Percentiles rank a stretch among this genome's conserved stretches.
Conservation (phyloP, 2,113 vertebrate genomes). For the Tachycineta bicolor region DNA sequence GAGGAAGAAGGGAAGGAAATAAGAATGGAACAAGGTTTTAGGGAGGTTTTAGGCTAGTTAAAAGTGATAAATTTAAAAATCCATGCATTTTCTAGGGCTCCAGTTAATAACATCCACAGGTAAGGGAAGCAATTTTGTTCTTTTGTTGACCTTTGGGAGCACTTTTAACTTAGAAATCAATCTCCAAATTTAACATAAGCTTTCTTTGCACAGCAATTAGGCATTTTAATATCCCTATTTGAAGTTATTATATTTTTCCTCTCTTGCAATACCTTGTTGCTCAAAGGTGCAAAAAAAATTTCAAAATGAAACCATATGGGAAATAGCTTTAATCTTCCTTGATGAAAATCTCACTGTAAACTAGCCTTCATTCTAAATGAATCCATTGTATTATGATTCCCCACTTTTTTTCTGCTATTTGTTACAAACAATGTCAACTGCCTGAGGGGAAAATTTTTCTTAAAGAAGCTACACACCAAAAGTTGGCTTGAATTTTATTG, state of each 20-base stretch:
- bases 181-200: background rate
- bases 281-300: background rate
- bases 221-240: background rate
- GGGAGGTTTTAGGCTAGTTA: background rate
- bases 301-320: background rate
- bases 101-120: background rate
- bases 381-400: background rate
- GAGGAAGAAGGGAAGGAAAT: background rate
- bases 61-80: background rate
- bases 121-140: background rate
- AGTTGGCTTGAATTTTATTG: background rate
- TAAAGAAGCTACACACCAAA: background rate
- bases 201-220: background rate
- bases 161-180: background rate
- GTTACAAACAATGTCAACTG: background rate
- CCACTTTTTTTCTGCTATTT: background rate
- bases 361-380: background rate
- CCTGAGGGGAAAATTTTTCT: background rate
- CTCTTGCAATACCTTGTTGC: background rate
- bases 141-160: background rate
- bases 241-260: background rate
- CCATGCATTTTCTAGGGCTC: background rate
- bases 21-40: background rate
- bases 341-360: background rate
- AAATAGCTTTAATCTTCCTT: background rate